phyloP scores from a whole-genome alignment of 2,888 invertebrate genomes.

The Stenurella melanura region DNA sequence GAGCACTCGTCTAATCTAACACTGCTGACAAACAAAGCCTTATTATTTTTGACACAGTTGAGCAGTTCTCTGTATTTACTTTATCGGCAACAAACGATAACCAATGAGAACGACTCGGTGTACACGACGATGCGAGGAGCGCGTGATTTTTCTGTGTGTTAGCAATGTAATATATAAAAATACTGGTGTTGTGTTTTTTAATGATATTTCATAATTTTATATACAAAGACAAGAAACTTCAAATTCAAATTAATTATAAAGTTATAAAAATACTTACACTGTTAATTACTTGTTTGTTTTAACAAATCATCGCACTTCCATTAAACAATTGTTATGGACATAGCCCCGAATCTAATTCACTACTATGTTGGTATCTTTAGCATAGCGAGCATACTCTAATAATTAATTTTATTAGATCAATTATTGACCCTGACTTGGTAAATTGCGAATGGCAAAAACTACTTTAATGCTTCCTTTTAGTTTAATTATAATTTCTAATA shows the following conservation, averaged over 20 bases:
- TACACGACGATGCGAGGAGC: too few relatives aligned
- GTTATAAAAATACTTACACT: background rate
- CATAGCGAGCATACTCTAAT: background rate
- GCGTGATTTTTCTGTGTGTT: too few relatives aligned
- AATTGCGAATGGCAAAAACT: conserved; percentile 3
- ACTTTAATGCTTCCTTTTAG: background rate
- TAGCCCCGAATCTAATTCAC: background rate
- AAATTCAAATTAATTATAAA: background rate
- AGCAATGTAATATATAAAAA: too few relatives aligned
- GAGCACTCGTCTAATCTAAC: too few relatives aligned
- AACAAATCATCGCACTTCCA: background rate
- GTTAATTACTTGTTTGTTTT: background rate
- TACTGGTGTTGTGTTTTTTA: too few relatives aligned
- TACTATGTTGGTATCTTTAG: background rate
- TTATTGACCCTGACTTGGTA: background rate
- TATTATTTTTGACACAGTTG: too few relatives aligned
- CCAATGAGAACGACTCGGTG: too few relatives aligned
- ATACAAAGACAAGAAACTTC: too few relatives aligned
- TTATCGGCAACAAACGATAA: too few relatives aligned
- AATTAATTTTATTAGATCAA: background rate
- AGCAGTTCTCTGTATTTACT: too few relatives aligned
- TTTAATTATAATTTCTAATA: background rate
- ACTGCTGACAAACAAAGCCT: too few relatives aligned
- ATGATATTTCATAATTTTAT: too few relatives aligned
- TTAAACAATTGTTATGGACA: background rate